Evolutionary conservation across 2,888 invertebrate species (phyloP).

Genomic region (Brachyptera risi): DNA sequence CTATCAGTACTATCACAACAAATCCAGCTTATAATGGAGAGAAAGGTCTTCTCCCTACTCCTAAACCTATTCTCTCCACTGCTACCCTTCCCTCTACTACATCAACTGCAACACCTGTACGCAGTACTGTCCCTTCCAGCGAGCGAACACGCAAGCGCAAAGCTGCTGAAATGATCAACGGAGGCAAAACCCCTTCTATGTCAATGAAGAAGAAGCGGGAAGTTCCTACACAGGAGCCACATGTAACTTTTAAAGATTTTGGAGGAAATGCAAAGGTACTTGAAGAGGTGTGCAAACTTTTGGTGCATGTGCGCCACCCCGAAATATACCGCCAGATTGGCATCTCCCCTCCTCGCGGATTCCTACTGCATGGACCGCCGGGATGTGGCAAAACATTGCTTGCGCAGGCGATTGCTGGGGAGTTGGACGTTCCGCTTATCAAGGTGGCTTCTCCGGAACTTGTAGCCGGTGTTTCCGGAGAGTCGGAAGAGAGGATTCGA

Average conservation of each 20-base stretch:
- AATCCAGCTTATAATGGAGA: too few species aligned
- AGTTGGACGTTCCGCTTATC: conserved; percentile 77
- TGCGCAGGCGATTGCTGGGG: conserved; percentile 78
- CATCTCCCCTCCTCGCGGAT: conserved; percentile 82
- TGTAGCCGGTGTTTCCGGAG: conserved; percentile 91
- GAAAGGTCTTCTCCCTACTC: too few species aligned
- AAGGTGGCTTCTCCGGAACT: conserved; percentile 89
- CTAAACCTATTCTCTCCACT: too few species aligned
- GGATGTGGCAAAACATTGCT: conserved; percentile 88
- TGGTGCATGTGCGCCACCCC: conserved; percentile 85
- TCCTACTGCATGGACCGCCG: conserved; percentile 92
- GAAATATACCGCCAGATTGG: conserved; percentile 83
- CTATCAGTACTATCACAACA: too few species aligned
- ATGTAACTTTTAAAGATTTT: conserved; percentile 66
- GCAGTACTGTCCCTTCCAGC: neutral
- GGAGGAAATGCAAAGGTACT: conserved; percentile 77
- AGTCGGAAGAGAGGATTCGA: conserved; percentile 89
- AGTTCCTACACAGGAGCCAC: conserved; percentile 40
- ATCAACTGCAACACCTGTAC: neutral
- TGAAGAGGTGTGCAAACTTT: conserved; percentile 65
- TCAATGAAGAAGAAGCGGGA: conserved; percentile 11
- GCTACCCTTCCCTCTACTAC: neutral
- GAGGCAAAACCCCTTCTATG: neutral
- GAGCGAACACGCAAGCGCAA: conserved; percentile 3
- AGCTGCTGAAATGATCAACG: neutral